Base-by-base conservation (phyloP, 1,140 invertebrate genomes). In the Frieseomelitta varia region DNA sequence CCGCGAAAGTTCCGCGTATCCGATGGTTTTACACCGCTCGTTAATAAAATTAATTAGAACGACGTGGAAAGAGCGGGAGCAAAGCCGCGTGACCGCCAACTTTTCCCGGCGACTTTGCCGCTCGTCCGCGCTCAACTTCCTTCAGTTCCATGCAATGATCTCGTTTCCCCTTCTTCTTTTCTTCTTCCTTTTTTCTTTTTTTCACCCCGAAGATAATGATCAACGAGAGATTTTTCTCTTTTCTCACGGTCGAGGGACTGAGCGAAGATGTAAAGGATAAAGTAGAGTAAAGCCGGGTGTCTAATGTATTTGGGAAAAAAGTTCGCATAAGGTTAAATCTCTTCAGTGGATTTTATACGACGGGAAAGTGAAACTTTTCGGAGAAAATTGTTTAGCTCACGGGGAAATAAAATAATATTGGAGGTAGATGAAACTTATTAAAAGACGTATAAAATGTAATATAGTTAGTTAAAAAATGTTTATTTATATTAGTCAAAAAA, bases 11-110 rank as follows among this genome's bases (percentile, higher is more conserved):
- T 77, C 30, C 53, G 19, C 19, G 14, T 19, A 14, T 24, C n/a
- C 68, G 87, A 85, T 63, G 87, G 79, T 80, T 88, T 88, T 34
- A 19, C 74, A 67, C 68, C 65, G 83, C 79, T 88, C 87, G 86
- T 88, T 88, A 88, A 88, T 88, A 82, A 88, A 88, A 88, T 88
- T 81, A 88, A 88, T 88, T 88, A 88, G 79, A 88, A 81, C 74
- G 55, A 61, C 56, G 67, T 68, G 84, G 79, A 85, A 88, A 79
- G 58, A 72, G 58, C 56, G 39, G 0, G 39, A 58, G 73, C 69
- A 65, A 73, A 73, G 77, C 68, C 67, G 51, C 39, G 53, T 24
- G 61, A 39, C 55, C 30, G 51, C 12, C 17, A 77, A 76, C 72
- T 77, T 82, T 77, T 58, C 10, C 21, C 17, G 19, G 15, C 24